Conservation (phyloP, 2,113 vertebrate genomes). For the Daphoenositta chrysoptera region DNA sequence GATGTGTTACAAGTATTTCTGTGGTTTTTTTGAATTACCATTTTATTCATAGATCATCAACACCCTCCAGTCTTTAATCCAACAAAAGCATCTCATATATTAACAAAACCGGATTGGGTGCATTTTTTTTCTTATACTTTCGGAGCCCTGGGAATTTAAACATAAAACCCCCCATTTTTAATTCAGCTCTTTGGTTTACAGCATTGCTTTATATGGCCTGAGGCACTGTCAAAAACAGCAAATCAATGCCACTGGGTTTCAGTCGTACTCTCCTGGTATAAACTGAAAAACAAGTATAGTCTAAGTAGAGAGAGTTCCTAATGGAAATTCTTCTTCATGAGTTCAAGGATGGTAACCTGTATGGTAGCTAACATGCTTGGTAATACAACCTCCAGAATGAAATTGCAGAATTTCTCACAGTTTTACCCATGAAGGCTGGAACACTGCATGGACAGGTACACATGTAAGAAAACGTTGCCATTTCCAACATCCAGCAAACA, state of each 20-base stretch:
- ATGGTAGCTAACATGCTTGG: background rate
- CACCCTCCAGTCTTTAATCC: background rate
- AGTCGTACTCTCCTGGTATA: background rate
- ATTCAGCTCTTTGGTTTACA: background rate
- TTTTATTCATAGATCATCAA: background rate
- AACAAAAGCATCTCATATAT: background rate
- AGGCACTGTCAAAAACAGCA: background rate
- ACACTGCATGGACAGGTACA: background rate
- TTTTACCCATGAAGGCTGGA: background rate
- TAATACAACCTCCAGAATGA: background rate
- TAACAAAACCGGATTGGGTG: background rate
- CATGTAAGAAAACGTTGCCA: background rate
- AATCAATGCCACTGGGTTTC: background rate
- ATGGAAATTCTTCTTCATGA: background rate
- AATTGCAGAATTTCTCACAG: background rate
- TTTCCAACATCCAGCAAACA: background rate
- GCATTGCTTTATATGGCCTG: background rate
- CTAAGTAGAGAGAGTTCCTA: background rate
- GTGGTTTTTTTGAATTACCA: background rate
- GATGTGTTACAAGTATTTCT: background rate
- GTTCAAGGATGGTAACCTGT: background rate
- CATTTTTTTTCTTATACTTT: background rate
- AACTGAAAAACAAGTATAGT: background rate
- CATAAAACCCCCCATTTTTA: background rate
- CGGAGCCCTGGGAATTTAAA: background rate